Base-by-base conservation (phyloP, 2,888 invertebrate genomes). In the Ceriagrion tenellum region DNA sequence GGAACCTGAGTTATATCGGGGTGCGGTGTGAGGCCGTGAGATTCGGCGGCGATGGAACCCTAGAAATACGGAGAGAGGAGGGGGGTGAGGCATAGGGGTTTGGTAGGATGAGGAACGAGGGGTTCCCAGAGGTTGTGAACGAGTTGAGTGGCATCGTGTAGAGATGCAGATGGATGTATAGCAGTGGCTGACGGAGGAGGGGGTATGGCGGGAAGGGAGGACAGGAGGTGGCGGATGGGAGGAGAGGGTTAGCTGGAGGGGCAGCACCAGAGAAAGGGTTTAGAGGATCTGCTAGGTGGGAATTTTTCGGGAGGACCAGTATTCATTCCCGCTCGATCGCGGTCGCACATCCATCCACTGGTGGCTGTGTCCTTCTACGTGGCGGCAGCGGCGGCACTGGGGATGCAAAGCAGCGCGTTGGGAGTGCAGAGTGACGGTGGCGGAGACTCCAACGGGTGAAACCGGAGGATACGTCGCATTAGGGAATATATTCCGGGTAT, bases 111-210 rank as follows among this genome's bases (percentile, higher is more conserved):
- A 81, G 74, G 74, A 30, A 10, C 30, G 74, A 16, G 74, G 47
- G 8, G 26, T 35, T n/a, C n/a, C 30, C 35, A 35, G 91, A 91
- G 69, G 69, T 69, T 47, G 23, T 20, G 91, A 63, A 91, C 91
- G 91, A 59, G 91, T 91, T 91, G 91, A 91, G 93, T 93, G 93
- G 91, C 91, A 63, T 63, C 35, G 63, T 2, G 20, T 69, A 93
- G 47, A 93, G 93, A 93, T 93, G 93, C 93, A 93, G 93, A 93
- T 93, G 93, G 93, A 93, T 93, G 69, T 47, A 93, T 93, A 93
- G 93, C 69, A 69, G 93, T 16, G 59, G 59, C 40, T 47, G 93
- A 69, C 47, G 47, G 69, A 93, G 91, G 91, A n/a, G 40, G 55
- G 35, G 89, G 89, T 26, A 23, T 47, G 40, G 88, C 23, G 12